Evolutionary conservation across 2,113 vertebrate species (phyloP), one percentile per base, ranked within the genome.

Genomic region (Podarcis muralis): DNA sequence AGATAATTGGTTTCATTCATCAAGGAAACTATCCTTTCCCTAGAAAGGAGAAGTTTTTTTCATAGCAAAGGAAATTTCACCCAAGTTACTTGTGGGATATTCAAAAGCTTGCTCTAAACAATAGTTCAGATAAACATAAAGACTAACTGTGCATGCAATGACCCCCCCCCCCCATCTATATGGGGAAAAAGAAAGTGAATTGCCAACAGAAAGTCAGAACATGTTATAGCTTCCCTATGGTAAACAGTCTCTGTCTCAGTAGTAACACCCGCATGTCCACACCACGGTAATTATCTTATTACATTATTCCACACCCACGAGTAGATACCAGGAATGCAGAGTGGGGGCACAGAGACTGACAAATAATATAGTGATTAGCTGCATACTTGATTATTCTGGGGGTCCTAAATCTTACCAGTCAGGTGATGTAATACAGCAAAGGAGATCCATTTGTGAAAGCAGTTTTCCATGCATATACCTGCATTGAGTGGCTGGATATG

Each of bases 1-100:
- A 81, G 43, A 5, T 81, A 30, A 5, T 9, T 57, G 11, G 43
- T 25, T 20, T 82, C 43, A 40, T 66, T 84, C 15, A 76, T 87
- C 53, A 71, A 37, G 59, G 1, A 11, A 76, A 57, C 32, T 32
- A 79, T 40, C 53, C 72, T 15, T 68, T 37, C 72, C 18, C 35
- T 88, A 92, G 65, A 90, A 66, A 43, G 59, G 40, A 83, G 23
- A 23, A 81, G 32, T 62, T 25, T 40, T 75, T 81, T 57, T 72
- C 25, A 88, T 82, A 32, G 20, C 25, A 62, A 27, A 74, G n/a
- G n/a, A 40, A 81, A 65, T 27, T 65, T 66, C 22, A 40, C 18
- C 35, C 22, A 15, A 48, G 37, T 87, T 69, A 37, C 8, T 9
- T 72, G 53, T n/a, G 22, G 12, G 27, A 82, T n/a, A 75, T 43